Base-by-base conservation (phyloP, 2,797 vertebrate genomes). In the Oophaga sylvatica region DNA sequence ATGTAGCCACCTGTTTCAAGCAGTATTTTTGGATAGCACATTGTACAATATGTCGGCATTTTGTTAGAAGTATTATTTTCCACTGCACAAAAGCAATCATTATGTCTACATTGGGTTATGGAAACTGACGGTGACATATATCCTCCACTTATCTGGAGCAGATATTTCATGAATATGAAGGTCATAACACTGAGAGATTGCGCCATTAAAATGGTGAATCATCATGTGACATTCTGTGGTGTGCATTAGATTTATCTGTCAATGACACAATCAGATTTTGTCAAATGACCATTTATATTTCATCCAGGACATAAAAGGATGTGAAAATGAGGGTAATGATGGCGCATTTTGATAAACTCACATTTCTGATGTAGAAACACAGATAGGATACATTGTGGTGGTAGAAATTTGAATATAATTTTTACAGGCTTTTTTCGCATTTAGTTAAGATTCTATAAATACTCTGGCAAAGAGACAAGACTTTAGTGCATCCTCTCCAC, bases 261-360 rank as follows among this genome's bases (percentile, higher is more conserved):
- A 62, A 16, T 73, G 57, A 60, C 22, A 48, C 29, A 73, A 62
- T 75, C 41, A 22, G 22, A 71, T 60, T 60, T 62, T 75, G 31
- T 48, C 82, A 84, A 59, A 82, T 45, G 67, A 29, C 57, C 22
- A 29, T 63, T 84, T 73, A 76, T 76, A 62, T 84, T 76, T 76
- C 70, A 75, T 45, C 56, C 22, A 60, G 35, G 57, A 84, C 82
- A 84, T 60, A 71, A 84, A 83, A 75, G 82, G 56, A 75, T 35
- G 8, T n/a, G 68, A 41, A 73, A 83, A 83, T 83, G 65, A 35
- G 48, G 48, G n/a, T 59, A 73, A 84, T 84, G 73, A 48, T 16
- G 75, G 56, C 35, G 12, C 20, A 63, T 22, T 84, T 60, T n/a
- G 56, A 75, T 57, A 41, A 4, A 17, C 53, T 29, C 41, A n/a